These are phyloP conservation scores for Mustela lutreola DNA, from an alignment of 2,113 vertebrate genomes.

Conservation along the genomic window DNA sequence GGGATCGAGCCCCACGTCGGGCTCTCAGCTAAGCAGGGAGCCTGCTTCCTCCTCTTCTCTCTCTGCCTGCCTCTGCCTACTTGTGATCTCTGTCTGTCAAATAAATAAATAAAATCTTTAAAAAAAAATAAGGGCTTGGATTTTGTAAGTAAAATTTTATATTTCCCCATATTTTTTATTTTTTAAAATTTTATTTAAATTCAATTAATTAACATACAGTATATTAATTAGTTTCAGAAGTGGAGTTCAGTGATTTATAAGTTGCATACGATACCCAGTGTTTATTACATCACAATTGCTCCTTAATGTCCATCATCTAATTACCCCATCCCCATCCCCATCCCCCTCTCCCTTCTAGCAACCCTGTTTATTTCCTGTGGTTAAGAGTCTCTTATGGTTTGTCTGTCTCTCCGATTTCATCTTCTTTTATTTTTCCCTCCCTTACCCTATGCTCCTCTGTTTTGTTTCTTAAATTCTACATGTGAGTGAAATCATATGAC, in stretches of 20 bases:
- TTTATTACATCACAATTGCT: background rate
- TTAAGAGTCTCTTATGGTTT: background rate
- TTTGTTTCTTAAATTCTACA: background rate
- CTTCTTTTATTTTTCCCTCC: background rate
- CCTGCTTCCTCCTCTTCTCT: too few relatives aligned
- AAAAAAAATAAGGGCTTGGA: background rate
- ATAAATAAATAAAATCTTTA: too few relatives aligned
- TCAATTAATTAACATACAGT: background rate
- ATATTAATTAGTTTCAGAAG: background rate
- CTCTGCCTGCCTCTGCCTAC: too few relatives aligned
- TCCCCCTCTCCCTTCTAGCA: background rate
- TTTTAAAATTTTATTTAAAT: background rate
- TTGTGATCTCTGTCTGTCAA: too few relatives aligned
- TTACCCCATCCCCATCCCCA: background rate
- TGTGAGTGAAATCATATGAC: background rate
- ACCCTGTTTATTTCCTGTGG: background rate
- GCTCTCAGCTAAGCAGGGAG: too few relatives aligned
- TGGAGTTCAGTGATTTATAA: background rate
- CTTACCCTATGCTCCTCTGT: background rate
- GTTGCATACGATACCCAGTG: background rate
- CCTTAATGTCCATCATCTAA: background rate
- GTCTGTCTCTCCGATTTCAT: background rate
- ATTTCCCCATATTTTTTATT: background rate
- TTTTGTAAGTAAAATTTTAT: conserved; percentile 6
- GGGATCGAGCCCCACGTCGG: too few relatives aligned